Evolutionary conservation across 2,113 vertebrate species (phyloP).

Genomic region (Asarcornis scutulata): DNA sequence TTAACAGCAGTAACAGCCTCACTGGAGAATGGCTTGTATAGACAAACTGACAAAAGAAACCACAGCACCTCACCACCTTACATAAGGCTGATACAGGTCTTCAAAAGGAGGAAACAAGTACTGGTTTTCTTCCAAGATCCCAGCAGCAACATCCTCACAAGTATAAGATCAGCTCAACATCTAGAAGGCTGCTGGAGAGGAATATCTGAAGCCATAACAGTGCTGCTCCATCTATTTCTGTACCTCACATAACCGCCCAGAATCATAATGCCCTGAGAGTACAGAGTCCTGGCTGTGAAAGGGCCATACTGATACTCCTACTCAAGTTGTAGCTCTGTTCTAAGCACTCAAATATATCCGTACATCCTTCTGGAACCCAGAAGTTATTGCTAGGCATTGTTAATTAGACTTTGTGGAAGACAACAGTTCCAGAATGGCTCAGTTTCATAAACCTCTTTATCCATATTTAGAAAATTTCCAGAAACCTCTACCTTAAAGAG

Average conservation of each 20-base stretch:
- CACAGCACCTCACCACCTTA: not conserved
- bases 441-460: not conserved
- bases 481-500: not conserved
- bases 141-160: not conserved
- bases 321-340: not conserved
- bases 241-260: rapidly evolving
- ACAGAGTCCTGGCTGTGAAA: rapidly evolving
- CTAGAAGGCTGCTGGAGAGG: not conserved
- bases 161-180: not conserved
- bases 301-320: not conserved
- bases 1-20: not conserved
- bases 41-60: not conserved
- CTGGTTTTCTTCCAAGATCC: not conserved
- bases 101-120: not conserved
- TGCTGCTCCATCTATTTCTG: not conserved
- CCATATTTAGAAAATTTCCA: not conserved
- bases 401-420: not conserved
- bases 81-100: not conserved
- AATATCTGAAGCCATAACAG: not conserved
- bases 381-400: not conserved
- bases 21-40: not conserved
- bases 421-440: too few species aligned
- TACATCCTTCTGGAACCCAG: not conserved
- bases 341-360: not conserved
- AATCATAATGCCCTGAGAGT: not conserved